A percentile compares a stretch with the other conserved stretches of the same genome.
Evolutionary conservation across 2,113 vertebrate species (phyloP).

Genomic region (Crotophaga sulcirostris): DNA sequence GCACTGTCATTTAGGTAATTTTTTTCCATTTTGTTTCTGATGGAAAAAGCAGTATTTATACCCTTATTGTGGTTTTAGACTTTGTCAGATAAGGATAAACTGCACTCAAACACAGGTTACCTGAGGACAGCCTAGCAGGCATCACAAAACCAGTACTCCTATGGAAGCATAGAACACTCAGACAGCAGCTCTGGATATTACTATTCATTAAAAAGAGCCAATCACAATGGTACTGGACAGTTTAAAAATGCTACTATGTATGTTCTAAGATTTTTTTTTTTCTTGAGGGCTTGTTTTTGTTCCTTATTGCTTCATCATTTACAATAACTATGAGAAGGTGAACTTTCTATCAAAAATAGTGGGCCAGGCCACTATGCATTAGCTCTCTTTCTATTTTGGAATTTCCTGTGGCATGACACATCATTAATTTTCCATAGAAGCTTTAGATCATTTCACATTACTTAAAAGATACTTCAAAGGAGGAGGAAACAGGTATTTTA

Average conservation of each 20-base stretch:
- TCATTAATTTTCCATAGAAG: background rate
- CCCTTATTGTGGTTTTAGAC: background rate
- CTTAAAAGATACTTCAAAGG: background rate
- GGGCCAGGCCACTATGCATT: background rate
- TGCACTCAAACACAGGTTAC: background rate
- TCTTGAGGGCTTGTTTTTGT: background rate
- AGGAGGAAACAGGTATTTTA: background rate
- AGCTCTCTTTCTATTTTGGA: background rate
- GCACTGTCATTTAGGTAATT: background rate
- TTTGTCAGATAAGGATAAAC: background rate
- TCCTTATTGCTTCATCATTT: background rate
- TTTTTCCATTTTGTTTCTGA: background rate
- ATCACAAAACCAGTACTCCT: background rate
- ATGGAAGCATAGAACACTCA: background rate
- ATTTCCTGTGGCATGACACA: background rate
- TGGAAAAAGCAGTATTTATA: background rate
- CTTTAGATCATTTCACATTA: background rate
- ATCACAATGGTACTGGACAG: background rate
- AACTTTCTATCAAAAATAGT: background rate
- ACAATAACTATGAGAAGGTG: background rate
- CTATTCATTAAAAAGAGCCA: background rate
- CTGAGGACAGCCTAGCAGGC: background rate
- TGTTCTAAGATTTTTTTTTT: too few species aligned
- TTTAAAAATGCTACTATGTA: too few species aligned
- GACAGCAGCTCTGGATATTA: background rate